Percentiles rank a stretch among this genome's conserved stretches.
These are phyloP conservation scores for Antrozous pallidus DNA, from an alignment of 2,797 vertebrate species.

Conservation along the genomic window DNA sequence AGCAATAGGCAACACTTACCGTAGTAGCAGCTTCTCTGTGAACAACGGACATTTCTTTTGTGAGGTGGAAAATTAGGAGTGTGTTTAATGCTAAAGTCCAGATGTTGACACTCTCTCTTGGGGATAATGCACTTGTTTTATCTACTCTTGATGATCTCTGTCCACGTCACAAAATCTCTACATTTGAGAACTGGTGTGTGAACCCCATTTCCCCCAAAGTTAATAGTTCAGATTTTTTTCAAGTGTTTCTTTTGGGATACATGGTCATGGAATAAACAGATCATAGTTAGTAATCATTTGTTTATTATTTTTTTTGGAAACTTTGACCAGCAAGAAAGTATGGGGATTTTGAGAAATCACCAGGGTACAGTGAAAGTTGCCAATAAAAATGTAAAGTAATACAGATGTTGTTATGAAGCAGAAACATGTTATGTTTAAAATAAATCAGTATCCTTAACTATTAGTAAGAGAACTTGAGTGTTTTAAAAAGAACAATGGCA, in stretches of 20 bases:
- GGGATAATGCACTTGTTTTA: neutral
- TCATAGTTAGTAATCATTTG: slow-evolving; percentile 81
- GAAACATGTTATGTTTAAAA: slow-evolving; percentile 83
- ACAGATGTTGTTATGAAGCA: slow-evolving; percentile 83
- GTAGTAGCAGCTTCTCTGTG: neutral
- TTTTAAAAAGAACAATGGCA: slow-evolving; percentile 70
- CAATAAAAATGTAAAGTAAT: slow-evolving; percentile 85
- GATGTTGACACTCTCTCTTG: neutral
- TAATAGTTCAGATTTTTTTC: slow-evolving; percentile 59
- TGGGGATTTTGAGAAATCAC: slow-evolving; percentile 81
- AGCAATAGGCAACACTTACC: neutral
- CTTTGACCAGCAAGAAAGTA: slow-evolving; percentile 81
- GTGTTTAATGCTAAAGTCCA: slow-evolving; percentile 37
- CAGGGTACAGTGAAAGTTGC: slow-evolving; percentile 81
- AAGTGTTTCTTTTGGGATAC: slow-evolving; percentile 55
- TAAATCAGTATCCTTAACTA: slow-evolving; percentile 79
- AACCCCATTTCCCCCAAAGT: slow-evolving; percentile 35
- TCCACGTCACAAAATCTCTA: slow-evolving; percentile 34
- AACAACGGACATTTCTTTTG: slow-evolving; percentile 18
- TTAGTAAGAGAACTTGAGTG: slow-evolving; percentile 76
- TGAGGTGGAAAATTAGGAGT: neutral
- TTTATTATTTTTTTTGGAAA: slow-evolving; percentile 83
- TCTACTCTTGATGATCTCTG: slow-evolving; percentile 40
- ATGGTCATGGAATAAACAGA: slow-evolving; percentile 77
- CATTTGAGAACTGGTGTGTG: slow-evolving; percentile 11